Evolutionary conservation across 2,113 vertebrate genomes (phyloP).

Genomic region (Irena cyanogastra): DNA sequence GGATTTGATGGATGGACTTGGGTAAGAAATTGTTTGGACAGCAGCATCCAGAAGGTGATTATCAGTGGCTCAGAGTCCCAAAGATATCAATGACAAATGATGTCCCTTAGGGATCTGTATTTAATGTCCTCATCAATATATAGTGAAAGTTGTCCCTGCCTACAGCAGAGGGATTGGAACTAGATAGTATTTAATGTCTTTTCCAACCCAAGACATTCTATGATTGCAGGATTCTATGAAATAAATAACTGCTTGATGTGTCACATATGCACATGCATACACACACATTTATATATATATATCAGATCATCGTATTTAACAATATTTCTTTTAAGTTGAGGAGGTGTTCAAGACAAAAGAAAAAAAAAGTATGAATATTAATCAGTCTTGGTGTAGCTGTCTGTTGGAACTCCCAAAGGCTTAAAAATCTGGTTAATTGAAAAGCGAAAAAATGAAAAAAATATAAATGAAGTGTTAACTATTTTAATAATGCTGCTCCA

Average conservation of each 20-base stretch:
- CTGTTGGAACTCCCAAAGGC: neutral
- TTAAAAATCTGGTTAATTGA: neutral
- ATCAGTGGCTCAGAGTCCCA: neutral
- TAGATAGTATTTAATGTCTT: neutral
- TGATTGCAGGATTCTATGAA: neutral
- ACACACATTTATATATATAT: too few species aligned
- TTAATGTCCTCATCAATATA: neutral
- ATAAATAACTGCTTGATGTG: neutral
- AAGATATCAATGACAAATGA: neutral
- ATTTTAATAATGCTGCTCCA: neutral
- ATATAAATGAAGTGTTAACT: neutral
- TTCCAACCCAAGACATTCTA: neutral
- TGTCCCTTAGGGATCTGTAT: too few species aligned
- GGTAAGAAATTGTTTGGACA: neutral
- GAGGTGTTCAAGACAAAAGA: neutral
- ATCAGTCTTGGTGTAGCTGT: neutral
- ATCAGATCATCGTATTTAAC: neutral
- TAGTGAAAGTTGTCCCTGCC: neutral
- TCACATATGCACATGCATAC: neutral
- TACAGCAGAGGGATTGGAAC: neutral
- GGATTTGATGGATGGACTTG: neutral
- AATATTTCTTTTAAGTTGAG: neutral
- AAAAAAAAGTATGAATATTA: neutral
- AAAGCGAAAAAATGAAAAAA: neutral
- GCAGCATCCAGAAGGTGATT: neutral